Percentiles rank a stretch among this genome's conserved stretches.
phyloP scores from a whole-genome alignment of 2,888 invertebrate genomes.

The Synergus umbraculus region DNA sequence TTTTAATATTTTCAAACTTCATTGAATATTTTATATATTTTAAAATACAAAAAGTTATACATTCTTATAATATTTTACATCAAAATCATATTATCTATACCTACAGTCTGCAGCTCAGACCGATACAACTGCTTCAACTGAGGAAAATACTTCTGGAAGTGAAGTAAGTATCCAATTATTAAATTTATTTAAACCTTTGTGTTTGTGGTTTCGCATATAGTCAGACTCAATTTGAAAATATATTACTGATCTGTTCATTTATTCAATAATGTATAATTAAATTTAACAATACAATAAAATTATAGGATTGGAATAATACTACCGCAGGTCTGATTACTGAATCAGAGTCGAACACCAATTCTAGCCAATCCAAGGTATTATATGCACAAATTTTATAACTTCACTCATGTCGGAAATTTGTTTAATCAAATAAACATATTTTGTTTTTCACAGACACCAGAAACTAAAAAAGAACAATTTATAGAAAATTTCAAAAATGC shows the following conservation, averaged over 20 bases:
- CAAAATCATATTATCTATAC: neutral
- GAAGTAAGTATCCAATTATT: neutral
- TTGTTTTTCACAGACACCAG: neutral
- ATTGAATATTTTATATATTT: neutral
- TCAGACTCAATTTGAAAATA: too few species aligned
- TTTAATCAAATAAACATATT: neutral
- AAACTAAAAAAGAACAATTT: neutral
- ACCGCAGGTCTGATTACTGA: too few species aligned
- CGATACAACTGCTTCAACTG: neutral
- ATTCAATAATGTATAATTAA: neutral
- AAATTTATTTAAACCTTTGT: neutral
- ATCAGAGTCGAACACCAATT: neutral
- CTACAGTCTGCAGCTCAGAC: neutral
- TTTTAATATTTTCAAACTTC: neutral
- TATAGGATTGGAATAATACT: neutral
- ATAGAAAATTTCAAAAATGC: conserved; percentile 6
- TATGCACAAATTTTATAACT: neutral
- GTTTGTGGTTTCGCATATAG: neutral
- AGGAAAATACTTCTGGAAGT: neutral
- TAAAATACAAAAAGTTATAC: neutral
- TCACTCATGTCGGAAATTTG: neutral
- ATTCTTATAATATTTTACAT: neutral
- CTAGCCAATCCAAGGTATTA: neutral
- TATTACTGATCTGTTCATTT: neutral
- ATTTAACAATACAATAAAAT: neutral